Evolutionary conservation across 1,140 invertebrate genomes (phyloP), one percentile per base, ranked within the genome.

Genomic region (Lycorma delicatula): DNA sequence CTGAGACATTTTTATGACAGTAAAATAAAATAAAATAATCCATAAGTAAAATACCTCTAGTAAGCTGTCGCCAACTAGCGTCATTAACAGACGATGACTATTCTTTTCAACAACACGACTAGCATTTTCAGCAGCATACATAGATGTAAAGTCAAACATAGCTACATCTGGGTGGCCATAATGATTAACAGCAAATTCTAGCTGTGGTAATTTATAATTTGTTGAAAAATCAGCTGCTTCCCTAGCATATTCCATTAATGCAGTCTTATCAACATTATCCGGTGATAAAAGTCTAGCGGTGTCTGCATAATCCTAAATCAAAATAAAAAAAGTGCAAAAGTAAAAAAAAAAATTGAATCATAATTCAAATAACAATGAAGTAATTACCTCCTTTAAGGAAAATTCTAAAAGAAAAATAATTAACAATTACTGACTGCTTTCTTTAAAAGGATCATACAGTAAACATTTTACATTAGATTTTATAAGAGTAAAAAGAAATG

Each of bases 81-180:
- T 86, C 75, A 91, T 86, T 0, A 98, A 73, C 2, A 98, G 74
- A 47, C 82, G 81, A 61, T 91, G 84, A 0, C 88, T 88, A 59
- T 84, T 75, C 51, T 85, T 77, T 70, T 95, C 85, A 1, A 91
- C 66, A 13, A 93, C 81, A 54, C 89, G 77, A 63, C 85, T 90
- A 22, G 93, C 90, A 77, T 97, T 96, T 72, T 97, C 92, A 0
- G 97, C 93, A 3, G 92, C 91, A 75, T 94, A 99, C 89, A 99
- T 95, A 0, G 93, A 96, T 0, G 97, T 99, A 70, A 99, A 99
- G 74, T 99, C 97, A 74, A 99, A 99, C 83, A 99, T 94, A n/a
- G 95, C 93, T 0, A 98, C 91, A 74, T 99, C 97, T 1, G 94
- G 89, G 70, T 97, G 90, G 1, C 94, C 93, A 70, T 96, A 97